Base-by-base conservation (phyloP, 1,140 invertebrate species). In the Drosophila takahashii region DNA sequence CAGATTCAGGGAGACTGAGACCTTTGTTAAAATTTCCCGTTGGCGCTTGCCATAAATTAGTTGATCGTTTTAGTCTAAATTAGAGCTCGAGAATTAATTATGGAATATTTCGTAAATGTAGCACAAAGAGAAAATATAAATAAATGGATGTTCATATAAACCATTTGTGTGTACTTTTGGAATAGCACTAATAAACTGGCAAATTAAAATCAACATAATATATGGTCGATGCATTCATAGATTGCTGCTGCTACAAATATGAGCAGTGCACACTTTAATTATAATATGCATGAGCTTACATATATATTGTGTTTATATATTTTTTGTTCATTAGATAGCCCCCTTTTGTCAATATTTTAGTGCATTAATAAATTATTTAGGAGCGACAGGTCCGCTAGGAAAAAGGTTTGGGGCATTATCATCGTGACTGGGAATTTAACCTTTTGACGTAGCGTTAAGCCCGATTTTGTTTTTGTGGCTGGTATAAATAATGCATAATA, bases 331-430 rank as follows among this genome's bases (percentile, higher is more conserved):
- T 42, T 44, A 34, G 52, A 44, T 52, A 29, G 34, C 22, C 8
- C 29, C 44, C 50, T 58, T 45, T 79, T 79, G 41, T 47, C 47
- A 37, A 78, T 78, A 53, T 54, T 66, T 73, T 78, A 59, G 79
- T 77, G 48, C 69, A 81, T 81, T 81, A 78, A 81, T 81, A 69
- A 81, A 81, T 81, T 81, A 81, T 83, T 81, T 78, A 56, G 54
- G 32, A n/a, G 37, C 37, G 61, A 74, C 58, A 56, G 70, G 42
- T 56, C 32, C 13, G 26, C 34, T 36, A 8, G 32, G 44, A 22
- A 32, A 51, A 65, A 42, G 60, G 64, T 65, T 65, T 42, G 45
- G 45, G 42, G 18, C 36, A 29, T 70, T 39, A 22, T 44, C 18
- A 22, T 29, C 27, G 26, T 60, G 26, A 59, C 36, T 64, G 67